Conservation (phyloP, 1,140 invertebrate species). For the Pogonognathellus flavescens region DNA sequence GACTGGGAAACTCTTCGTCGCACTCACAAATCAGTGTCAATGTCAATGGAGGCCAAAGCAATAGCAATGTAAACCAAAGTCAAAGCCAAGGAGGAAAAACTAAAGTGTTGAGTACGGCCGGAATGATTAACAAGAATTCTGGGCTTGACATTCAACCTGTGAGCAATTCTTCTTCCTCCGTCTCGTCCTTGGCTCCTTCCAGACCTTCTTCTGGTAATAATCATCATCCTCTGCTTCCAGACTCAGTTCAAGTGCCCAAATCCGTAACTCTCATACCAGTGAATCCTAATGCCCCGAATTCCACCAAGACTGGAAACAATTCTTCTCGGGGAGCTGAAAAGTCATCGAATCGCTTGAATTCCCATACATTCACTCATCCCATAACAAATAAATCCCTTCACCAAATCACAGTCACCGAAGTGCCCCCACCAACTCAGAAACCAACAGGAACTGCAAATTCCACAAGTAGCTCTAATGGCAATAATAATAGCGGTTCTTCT, state of each 20-base stretch:
- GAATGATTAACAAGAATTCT: conserved; percentile 46
- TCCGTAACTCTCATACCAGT: conserved; percentile 67
- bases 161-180: conserved; percentile 36
- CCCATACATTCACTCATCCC: conserved; percentile 65
- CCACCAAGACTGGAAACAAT: conserved; percentile 21
- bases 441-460: background rate
- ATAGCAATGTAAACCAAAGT: conserved; percentile 43
- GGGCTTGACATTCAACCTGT: conserved; percentile 55
- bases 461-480: background rate
- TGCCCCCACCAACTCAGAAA: conserved; percentile 62
- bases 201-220: conserved; percentile 33
- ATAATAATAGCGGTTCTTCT: background rate
- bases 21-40: conserved; percentile 57
- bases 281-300: conserved; percentile 62
- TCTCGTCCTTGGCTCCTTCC: conserved; percentile 4
- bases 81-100: conserved; percentile 27
- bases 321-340: background rate
- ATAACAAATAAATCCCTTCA: conserved; percentile 67
- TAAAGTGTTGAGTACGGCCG: conserved; percentile 25
- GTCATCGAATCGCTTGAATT: background rate
- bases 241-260: conserved; percentile 66
- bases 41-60: conserved; percentile 58
- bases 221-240: conserved; percentile 61
- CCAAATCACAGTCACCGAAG: conserved; percentile 66
- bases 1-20: conserved; percentile 5